A percentile compares a stretch with the other conserved stretches of the same genome.
phyloP scores from a whole-genome alignment of 2,888 invertebrate species.

The Lomographa bimaculata region DNA sequence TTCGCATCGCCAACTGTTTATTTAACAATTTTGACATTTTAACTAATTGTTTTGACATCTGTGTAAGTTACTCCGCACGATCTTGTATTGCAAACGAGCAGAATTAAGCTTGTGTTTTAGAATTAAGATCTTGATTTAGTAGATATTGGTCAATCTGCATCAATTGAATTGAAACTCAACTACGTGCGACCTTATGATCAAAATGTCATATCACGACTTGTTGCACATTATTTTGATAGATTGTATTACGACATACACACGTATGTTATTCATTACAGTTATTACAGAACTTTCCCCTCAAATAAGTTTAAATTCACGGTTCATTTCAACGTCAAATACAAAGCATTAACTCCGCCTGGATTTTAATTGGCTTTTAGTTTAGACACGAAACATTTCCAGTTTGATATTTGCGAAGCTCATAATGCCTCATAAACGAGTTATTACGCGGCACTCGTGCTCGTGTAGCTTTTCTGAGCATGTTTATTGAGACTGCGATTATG shows the following conservation, averaged over 20 bases:
- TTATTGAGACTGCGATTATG: constrained; percentile 48
- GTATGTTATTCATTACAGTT: constrained; percentile 4
- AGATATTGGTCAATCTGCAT: constrained; percentile 32
- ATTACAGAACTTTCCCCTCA: too few relatives aligned
- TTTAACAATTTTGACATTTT: constrained; percentile 39
- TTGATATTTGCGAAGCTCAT: constrained; percentile 33
- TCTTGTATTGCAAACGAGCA: constrained; percentile 5
- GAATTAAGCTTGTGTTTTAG: constrained; percentile 1
- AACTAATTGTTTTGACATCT: constrained; percentile 37
- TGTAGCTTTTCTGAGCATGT: constrained; percentile 35
- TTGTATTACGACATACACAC: not conserved
- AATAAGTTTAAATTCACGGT: constrained; percentile 6
- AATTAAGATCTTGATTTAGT: constrained; percentile 7
- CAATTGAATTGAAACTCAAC: constrained; percentile 28
- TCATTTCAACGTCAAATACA: constrained; percentile 19
- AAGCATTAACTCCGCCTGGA: constrained; percentile 16
- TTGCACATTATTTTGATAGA: constrained; percentile 1
- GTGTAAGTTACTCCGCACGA: constrained; percentile 24
- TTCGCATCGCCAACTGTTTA: constrained; percentile 39
- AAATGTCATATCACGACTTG: constrained; percentile 42
- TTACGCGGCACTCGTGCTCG: constrained; percentile 28
- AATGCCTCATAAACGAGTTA: constrained; percentile 34
- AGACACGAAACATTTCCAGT: constrained; percentile 31
- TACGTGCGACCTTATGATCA: constrained; percentile 50
- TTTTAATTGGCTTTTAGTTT: constrained; percentile 29